Base-by-base conservation (phyloP, 2,888 invertebrate genomes). In the Hypomecis atomaria region DNA sequence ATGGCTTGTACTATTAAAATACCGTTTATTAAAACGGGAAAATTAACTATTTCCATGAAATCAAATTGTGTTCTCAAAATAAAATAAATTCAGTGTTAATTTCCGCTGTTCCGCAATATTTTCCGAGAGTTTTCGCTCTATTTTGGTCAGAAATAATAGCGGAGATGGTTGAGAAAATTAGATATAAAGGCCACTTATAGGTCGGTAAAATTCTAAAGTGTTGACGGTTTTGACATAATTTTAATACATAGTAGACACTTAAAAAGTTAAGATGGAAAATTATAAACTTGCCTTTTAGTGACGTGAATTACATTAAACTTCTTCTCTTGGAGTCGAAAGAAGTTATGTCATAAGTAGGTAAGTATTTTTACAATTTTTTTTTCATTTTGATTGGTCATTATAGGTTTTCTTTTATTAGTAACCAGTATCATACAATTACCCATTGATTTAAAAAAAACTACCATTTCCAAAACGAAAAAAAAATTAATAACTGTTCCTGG, bases 181-280 rank as follows among this genome's bases (percentile, higher is more conserved):
- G 77, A 84, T 81, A 69, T 64, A 62, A 82, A 83, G 79, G 78
- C 77, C 68, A 83, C 84, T 83, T 76, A 78, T 84, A 84, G 81
- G 83, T 76, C 65, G 68, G 70, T 76, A 76, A 78, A 78, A 78
- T 78, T 71, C 71, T 75, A 70, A 67, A 70, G 70, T 59, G 65
- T 70, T 72, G 74, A 70, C 71, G 64, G 73, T 64, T 76, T 63
- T 48, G 71, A 55, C 68, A 23, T 23, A 23, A 23, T 23, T 23
- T 23, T 23, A 23, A 23, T 23, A 23, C 23, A 23, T 23, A 23
- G 23, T 23, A 23, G 23, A 2, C 23, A 23, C 23, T 23, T 70
- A 69, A 43, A 59, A 58, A 69, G 48, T 64, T 63, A 59, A 54
- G 63, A 62, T 65, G 50, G 38, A 49, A 67, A 65, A 66, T 34